phyloP scores from a whole-genome alignment of 2,888 invertebrate species.

The Isotomurus palustris region DNA sequence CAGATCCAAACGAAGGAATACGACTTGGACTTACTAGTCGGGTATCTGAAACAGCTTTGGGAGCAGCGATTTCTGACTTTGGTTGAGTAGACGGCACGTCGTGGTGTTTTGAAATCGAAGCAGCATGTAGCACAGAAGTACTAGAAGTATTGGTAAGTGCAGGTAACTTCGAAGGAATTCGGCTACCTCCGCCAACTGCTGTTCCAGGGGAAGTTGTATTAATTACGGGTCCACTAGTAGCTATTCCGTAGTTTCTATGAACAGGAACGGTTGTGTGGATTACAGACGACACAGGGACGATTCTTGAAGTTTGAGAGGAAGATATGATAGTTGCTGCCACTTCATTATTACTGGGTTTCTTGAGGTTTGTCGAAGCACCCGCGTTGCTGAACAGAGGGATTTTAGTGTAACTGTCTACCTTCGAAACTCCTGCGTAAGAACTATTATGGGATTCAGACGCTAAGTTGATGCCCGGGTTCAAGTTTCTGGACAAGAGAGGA shows the following conservation, averaged over 20 bases:
- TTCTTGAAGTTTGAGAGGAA: not conserved
- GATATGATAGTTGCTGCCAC: not conserved
- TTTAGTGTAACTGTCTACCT: not conserved
- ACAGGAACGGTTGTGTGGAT: not conserved
- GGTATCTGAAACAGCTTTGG: constrained; percentile 9
- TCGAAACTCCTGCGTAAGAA: not conserved
- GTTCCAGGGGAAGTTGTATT: not conserved
- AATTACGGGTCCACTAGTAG: not conserved
- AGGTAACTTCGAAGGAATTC: constrained; percentile 17
- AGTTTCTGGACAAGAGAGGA: not conserved
- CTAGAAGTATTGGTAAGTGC: constrained; percentile 3
- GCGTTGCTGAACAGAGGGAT: no score
- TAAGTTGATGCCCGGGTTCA: no score
- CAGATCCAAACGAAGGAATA: constrained; percentile 2
- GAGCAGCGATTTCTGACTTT: constrained; percentile 14
- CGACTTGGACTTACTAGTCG: not conserved
- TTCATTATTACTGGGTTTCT: not conserved
- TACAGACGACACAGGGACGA: not conserved
- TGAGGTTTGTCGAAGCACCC: not conserved
- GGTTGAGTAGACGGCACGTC: not conserved
- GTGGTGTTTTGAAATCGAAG: not conserved
- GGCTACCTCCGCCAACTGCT: not conserved
- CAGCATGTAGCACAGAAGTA: not conserved
- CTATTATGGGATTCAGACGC: no score
- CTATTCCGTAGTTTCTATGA: not conserved